Evolutionary conservation across 2,797 vertebrate species (phyloP).

Genomic region (Lophius americanus): DNA sequence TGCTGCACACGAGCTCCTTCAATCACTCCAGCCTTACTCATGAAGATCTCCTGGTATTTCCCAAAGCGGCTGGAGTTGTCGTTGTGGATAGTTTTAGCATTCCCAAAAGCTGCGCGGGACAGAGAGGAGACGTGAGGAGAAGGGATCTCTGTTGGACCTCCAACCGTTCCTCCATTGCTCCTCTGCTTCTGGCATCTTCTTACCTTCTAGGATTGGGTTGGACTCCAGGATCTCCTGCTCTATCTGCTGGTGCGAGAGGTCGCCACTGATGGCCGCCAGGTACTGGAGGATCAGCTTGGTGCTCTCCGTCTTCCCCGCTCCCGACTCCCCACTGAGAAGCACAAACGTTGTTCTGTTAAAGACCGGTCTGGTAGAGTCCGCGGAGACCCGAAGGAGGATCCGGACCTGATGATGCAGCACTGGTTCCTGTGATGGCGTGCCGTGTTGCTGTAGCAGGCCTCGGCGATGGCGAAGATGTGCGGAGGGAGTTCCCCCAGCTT

Average conservation of each 20-base stretch:
- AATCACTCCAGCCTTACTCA: conserved; percentile 86
- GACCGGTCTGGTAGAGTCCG: too few species aligned
- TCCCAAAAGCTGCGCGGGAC: conserved; percentile 88
- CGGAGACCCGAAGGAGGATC: too few species aligned
- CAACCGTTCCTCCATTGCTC: too few species aligned
- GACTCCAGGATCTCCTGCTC: conserved; percentile 95
- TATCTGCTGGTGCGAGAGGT: conserved; percentile 85
- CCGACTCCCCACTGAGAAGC: conserved; percentile 90
- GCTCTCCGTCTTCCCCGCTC: conserved; percentile 96
- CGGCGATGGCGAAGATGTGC: conserved; percentile 92
- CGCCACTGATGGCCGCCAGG: conserved; percentile 90
- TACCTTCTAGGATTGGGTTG: conserved; percentile 95
- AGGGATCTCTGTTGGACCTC: too few species aligned
- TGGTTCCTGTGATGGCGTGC: conserved; percentile 84
- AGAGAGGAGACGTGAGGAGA: not conserved
- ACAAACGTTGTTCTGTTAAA: not conserved
- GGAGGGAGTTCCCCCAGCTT: conserved; percentile 90
- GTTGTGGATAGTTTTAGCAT: conserved; percentile 93
- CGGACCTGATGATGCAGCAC: conserved; percentile 92
- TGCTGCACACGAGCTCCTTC: conserved; percentile 91
- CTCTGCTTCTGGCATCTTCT: not conserved
- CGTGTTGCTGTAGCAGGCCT: conserved; percentile 90
- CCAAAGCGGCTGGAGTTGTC: conserved; percentile 98
- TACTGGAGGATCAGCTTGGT: conserved; percentile 95
- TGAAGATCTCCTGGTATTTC: conserved; percentile 95